phyloP scores from a whole-genome alignment of 92 coral and sea anemone species.

The Parazoanthus atlanticus region DNA sequence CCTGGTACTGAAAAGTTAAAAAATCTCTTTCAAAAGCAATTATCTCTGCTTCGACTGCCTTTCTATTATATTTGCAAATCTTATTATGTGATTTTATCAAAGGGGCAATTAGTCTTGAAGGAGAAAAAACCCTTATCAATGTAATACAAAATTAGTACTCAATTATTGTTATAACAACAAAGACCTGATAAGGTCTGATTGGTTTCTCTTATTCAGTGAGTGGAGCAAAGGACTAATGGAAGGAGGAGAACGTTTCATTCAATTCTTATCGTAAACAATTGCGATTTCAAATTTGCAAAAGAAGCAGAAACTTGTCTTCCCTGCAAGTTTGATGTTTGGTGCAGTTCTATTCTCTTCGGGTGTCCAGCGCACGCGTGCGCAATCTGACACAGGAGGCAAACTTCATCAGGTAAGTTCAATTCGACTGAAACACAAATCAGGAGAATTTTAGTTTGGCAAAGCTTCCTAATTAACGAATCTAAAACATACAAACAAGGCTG shows the following conservation, averaged over 20 bases:
- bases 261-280: not conserved
- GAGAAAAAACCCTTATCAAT: constrained; percentile 3
- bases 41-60: not conserved
- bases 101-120: not conserved
- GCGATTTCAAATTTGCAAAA: not conserved
- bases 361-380: not conserved
- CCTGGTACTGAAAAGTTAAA: not conserved
- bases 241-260: constrained; percentile 7
- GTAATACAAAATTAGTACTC: not conserved
- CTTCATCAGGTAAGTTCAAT: not conserved
- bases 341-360: not conserved
- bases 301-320: not conserved
- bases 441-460: not conserved
- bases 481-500: not conserved
- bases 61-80: not conserved
- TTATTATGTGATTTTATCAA: not conserved
- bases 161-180: constrained; percentile 4
- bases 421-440: not conserved
- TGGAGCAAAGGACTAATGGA: not conserved
- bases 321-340: not conserved
- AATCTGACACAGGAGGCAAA: not conserved
- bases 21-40: not conserved
- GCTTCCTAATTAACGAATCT: not conserved
- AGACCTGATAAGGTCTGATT: not conserved
- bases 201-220: constrained; percentile 11